These are phyloP conservation scores for Plodia interpunctella DNA, from an alignment of 1,140 invertebrate species.

Conservation along the genomic window DNA sequence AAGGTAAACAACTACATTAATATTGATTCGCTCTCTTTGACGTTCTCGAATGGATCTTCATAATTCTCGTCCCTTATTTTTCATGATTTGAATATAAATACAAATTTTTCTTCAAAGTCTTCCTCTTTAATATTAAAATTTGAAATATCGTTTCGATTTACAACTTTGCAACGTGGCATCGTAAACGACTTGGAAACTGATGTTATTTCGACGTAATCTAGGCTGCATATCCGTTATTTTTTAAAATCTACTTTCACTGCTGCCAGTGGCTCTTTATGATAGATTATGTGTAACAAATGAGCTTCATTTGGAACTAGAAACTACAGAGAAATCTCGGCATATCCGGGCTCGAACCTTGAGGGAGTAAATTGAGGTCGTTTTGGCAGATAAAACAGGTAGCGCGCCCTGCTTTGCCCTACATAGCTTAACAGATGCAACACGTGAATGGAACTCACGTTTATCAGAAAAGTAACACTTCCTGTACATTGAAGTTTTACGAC, in stretches of 20 bases:
- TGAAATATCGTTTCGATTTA: not conserved
- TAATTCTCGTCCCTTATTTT: constrained; percentile 47
- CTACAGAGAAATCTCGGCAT: constrained; percentile 46
- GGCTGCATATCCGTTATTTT: constrained; percentile 23
- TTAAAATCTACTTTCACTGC: constrained; percentile 22
- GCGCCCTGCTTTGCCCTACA: constrained; percentile 14
- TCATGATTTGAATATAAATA: constrained; percentile 50
- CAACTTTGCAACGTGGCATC: not conserved
- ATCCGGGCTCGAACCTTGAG: constrained; percentile 43
- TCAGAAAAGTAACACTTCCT: constrained; percentile 13
- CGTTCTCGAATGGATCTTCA: constrained; percentile 60
- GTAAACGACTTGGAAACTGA: not conserved
- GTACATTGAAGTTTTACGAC: constrained; percentile 1
- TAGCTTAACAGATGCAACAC: not conserved
- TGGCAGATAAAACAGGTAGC: constrained; percentile 38
- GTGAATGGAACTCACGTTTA: constrained; percentile 11
- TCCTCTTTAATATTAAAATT: constrained; percentile 35
- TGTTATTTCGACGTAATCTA: constrained; percentile 8
- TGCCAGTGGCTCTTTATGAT: constrained; percentile 8
- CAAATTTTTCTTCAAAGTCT: constrained; percentile 27
- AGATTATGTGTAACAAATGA: constrained; percentile 26
- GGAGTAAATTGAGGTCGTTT: constrained; percentile 41
- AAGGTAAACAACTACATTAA: constrained; percentile 72
- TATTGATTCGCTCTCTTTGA: constrained; percentile 70
- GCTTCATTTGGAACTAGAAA: constrained; percentile 36